Conservation (phyloP, 2,113 vertebrate species). For the Rhizomys pruinosus region DNA sequence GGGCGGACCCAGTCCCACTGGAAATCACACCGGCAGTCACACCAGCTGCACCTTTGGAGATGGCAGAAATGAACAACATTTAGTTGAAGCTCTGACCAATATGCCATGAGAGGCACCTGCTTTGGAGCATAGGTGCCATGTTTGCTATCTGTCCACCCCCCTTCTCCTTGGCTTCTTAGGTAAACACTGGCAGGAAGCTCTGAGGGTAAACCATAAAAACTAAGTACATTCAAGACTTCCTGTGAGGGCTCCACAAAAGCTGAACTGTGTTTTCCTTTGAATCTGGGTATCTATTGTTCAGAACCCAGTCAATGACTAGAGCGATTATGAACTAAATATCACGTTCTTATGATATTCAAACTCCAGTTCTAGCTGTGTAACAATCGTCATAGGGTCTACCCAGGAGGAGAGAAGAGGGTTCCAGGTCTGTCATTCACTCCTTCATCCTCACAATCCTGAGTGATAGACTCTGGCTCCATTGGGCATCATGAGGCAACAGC, state of each 20-base stretch:
- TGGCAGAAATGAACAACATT: slow-evolving; percentile 17
- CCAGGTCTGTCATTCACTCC: background rate
- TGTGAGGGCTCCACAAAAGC: slow-evolving; percentile 41
- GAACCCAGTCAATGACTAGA: background rate
- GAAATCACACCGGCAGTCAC: background rate
- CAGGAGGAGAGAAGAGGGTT: background rate
- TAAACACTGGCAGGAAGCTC: slow-evolving; percentile 72
- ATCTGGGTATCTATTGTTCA: background rate
- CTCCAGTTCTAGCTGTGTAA: background rate
- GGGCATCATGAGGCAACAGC: background rate
- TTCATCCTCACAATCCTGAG: background rate
- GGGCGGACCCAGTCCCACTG: background rate
- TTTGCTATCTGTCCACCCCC: background rate
- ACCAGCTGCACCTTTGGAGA: background rate
- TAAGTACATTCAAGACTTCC: slow-evolving; percentile 62
- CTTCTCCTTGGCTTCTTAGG: slow-evolving; percentile 46
- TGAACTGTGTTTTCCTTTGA: background rate
- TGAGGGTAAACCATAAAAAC: slow-evolving; percentile 72
- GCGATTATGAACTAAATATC: background rate
- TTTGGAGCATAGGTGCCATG: slow-evolving; percentile 26
- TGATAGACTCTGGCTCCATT: no score
- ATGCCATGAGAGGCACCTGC: slow-evolving; percentile 11
- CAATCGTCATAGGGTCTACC: background rate
- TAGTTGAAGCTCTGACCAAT: slow-evolving; percentile 50
- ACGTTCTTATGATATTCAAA: background rate